phyloP scores from a whole-genome alignment of 2,888 invertebrate genomes.

The Chirona hameri region DNA sequence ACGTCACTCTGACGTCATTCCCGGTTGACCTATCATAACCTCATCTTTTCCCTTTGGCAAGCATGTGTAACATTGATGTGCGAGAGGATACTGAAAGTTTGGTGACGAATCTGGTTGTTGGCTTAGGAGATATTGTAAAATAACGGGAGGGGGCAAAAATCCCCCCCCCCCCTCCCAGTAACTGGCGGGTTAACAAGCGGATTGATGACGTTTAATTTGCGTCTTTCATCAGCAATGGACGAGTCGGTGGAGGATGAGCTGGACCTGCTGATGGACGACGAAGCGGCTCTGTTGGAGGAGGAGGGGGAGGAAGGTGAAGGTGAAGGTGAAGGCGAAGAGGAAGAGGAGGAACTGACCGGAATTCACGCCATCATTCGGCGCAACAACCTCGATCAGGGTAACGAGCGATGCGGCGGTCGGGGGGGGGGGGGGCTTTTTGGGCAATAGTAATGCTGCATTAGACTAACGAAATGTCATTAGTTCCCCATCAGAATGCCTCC shows the following conservation, averaged over 20 bases:
- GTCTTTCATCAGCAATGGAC: not conserved
- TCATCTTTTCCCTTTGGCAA: too few species aligned
- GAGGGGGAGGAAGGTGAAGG: constrained; percentile 29
- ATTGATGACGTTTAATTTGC: not conserved
- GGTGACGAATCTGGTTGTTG: too few species aligned
- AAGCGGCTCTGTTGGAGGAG: constrained; percentile 22
- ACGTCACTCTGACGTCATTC: too few species aligned
- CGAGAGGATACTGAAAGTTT: too few species aligned
- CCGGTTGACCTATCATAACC: too few species aligned
- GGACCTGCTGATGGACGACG: constrained; percentile 33
- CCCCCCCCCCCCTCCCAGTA: not conserved
- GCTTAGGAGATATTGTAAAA: too few species aligned
- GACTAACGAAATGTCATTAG: too few species aligned
- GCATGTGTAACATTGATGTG: too few species aligned
- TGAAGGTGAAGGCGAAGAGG: not conserved
- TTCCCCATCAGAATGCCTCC: too few species aligned
- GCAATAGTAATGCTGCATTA: too few species aligned
- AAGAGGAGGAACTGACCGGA: not conserved
- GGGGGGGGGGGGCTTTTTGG: too few species aligned
- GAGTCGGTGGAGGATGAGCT: not conserved
- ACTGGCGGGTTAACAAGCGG: not conserved
- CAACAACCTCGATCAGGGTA: not conserved
- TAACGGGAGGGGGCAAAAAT: too few species aligned
- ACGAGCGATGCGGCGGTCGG: not conserved
- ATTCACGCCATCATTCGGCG: not conserved